These are phyloP conservation scores for Drosophila eugracilis DNA, from an alignment of 1,140 invertebrate species.

Conservation along the genomic window DNA sequence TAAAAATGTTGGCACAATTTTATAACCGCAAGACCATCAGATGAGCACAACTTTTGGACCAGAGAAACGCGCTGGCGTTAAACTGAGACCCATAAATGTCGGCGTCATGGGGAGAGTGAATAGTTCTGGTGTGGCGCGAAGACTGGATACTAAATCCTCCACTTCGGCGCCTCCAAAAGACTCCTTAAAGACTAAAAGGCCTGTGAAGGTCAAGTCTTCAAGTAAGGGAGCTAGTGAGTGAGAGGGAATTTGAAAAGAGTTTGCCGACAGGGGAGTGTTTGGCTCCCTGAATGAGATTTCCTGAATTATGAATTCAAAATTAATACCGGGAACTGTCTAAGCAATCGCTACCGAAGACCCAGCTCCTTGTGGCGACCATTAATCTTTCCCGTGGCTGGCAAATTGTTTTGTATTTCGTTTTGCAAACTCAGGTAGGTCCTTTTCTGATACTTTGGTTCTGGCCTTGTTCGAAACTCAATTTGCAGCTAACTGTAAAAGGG, in stretches of 20 bases:
- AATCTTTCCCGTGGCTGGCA: slow-evolving; percentile 62
- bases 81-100: slow-evolving; percentile 48
- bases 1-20: slow-evolving; percentile 83
- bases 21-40: slow-evolving; percentile 59
- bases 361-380: slow-evolving; percentile 55
- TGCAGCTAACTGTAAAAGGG: slow-evolving; percentile 70
- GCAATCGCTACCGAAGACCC: slow-evolving; percentile 75
- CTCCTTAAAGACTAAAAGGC: slow-evolving; percentile 34
- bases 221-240: too few relatives aligned
- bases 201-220: slow-evolving; percentile 66
- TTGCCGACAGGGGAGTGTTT: slow-evolving; percentile 50
- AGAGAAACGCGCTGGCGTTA: slow-evolving; percentile 41
- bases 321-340: slow-evolving; percentile 82
- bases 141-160: background rate
- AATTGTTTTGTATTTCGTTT: slow-evolving; percentile 58
- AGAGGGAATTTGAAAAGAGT: slow-evolving; percentile 46
- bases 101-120: slow-evolving; percentile 70
- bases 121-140: slow-evolving; percentile 11
- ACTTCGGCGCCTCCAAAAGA: slow-evolving; percentile 41
- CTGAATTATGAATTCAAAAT: slow-evolving; percentile 80
- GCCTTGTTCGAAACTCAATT: slow-evolving; percentile 62
- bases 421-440: slow-evolving; percentile 49
- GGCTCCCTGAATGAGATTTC: slow-evolving; percentile 72
- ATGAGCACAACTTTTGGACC: slow-evolving; percentile 29
- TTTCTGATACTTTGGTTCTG: background rate